Base-by-base conservation (phyloP, 2,113 vertebrate species). In the Stigmatopora nigra region DNA sequence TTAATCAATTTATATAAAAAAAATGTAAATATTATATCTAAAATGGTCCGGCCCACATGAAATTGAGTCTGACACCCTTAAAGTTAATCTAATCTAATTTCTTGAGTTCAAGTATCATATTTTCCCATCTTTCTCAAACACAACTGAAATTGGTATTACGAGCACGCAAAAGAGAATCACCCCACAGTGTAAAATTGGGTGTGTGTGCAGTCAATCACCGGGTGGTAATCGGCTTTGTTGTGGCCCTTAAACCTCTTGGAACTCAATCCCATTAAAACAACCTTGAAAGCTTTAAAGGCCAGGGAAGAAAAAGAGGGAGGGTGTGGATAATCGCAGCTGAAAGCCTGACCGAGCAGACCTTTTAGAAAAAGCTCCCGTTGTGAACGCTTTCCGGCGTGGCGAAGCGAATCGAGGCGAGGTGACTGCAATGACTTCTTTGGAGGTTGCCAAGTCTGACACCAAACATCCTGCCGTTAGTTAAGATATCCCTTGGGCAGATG, bases 261-360 rank as follows among this genome's bases (percentile, higher is more conserved):
- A 63, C 73, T 72, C 85, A 89, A 88, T 91, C 88, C 81, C 80
- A 87, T 89, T 89, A 89, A 89, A 87, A 75, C 79, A 82, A 86
- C 87, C 88, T 90, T 88, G 86, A 78, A 56, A 15, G 53, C 67
- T 82, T 60, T 74, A 78, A 56, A 79, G 64, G 56, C 38, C 12
- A 7, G n/a, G 20, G 63, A 81, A 78, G 67, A 81, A 77, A 41
- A 78, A 63, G n/a, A 59, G 69, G 72, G 67, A 82, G 82, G 67
- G 73, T 71, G 79, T 76, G 75, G 72, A 81, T 86, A 84, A 87
- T 84, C 77, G 67, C 48, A 78, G 65, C 69, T 77, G 75, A 84
- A 84, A 81, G 76, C 68, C 60, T 49, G 61, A 65, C 73, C 72
- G 64, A 64, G 71, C 56, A 52, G 70, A 65, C 77, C 69, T 71